These are phyloP conservation scores for Apotomis capreana DNA, from an alignment of 2,888 invertebrate genomes.

Conservation along the genomic window DNA sequence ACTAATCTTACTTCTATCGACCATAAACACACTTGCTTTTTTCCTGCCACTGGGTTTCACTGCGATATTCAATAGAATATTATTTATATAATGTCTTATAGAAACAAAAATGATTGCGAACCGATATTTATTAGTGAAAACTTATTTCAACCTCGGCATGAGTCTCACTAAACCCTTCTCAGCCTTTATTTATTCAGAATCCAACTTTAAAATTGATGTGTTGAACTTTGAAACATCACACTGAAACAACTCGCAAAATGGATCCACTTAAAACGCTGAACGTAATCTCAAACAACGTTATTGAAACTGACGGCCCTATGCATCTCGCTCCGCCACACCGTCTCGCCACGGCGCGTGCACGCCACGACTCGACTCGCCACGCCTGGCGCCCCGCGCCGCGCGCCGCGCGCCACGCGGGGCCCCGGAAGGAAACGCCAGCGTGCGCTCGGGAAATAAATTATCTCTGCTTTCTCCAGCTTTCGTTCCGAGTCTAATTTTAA, in stretches of 20 bases:
- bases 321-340: not conserved
- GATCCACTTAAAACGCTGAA: slow-evolving; percentile 13
- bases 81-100: no score
- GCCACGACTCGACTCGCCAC: not conserved
- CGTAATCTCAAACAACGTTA: slow-evolving; percentile 11
- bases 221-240: slow-evolving; percentile 10
- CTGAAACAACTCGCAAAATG: slow-evolving; percentile 1
- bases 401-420: slow-evolving; percentile 11
- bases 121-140: no score
- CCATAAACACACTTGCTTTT: no score
- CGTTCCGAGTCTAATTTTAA: slow-evolving; percentile 1
- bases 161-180: not conserved
- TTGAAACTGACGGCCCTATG: slow-evolving; percentile 8
- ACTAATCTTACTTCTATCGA: no score
- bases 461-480: not conserved
- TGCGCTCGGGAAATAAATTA: slow-evolving; percentile 20
- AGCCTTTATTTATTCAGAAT: slow-evolving; percentile 16
- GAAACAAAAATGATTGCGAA: no score
- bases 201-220: slow-evolving; percentile 21
- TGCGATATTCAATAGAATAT: no score
- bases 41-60: no score
- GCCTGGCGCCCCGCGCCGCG: slow-evolving; percentile 1
- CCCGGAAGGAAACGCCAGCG: slow-evolving; percentile 24
- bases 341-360: not conserved
- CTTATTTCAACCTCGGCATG: not conserved